Evolutionary conservation across 2,888 invertebrate genomes (phyloP).

Genomic region (Dione vanillae): DNA sequence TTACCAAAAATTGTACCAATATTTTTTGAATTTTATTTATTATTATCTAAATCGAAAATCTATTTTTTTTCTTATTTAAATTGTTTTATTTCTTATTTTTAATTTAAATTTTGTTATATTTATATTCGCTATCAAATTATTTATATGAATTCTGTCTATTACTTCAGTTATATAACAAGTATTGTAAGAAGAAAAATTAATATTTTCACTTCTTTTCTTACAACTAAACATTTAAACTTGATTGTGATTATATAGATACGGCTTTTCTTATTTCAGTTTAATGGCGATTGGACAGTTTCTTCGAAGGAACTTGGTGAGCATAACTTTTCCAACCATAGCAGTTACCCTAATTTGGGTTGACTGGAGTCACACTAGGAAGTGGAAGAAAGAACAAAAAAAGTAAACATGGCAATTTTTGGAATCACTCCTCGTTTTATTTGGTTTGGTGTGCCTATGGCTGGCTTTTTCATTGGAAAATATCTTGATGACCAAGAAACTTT

Average conservation of each 20-base stretch:
- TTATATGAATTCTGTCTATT: background rate
- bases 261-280: constrained; percentile 38
- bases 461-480: constrained; percentile 85
- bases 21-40: background rate
- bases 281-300: constrained; percentile 83
- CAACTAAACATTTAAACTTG: too few species aligned
- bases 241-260: too few species aligned
- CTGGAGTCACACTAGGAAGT: constrained; percentile 88
- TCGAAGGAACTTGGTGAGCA: constrained; percentile 87
- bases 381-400: constrained; percentile 80
- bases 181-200: background rate
- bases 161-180: background rate
- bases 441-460: constrained; percentile 82
- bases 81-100: background rate
- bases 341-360: constrained; percentile 87
- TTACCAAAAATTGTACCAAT: background rate
- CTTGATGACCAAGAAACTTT: constrained; percentile 88
- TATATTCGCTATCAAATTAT: too few species aligned
- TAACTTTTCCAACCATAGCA: constrained; percentile 87
- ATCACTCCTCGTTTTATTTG: constrained; percentile 81
- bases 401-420: constrained; percentile 83
- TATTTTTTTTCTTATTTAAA: background rate
- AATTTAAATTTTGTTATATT: background rate
- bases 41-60: background rate
- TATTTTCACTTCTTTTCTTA: background rate